phyloP scores from a whole-genome alignment of 1,140 invertebrate genomes.

The Anastrepha obliqua region DNA sequence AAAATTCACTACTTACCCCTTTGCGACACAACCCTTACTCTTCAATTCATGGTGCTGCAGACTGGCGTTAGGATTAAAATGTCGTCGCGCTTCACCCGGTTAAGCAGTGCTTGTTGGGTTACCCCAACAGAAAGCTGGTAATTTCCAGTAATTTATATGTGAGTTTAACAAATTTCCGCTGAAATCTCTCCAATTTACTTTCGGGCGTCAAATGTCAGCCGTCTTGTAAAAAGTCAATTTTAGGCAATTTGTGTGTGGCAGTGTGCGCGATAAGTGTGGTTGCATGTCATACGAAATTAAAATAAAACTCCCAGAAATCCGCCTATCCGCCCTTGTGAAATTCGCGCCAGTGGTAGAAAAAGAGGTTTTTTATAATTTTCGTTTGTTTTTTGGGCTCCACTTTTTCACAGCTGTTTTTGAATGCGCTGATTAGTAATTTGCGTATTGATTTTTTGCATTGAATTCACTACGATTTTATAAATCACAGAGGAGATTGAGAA shows the following conservation, averaged over 20 bases:
- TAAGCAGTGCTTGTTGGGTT: background rate
- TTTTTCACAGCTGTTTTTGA: too few relatives aligned
- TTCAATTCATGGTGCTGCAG: too few relatives aligned
- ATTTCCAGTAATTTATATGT: slow-evolving; percentile 24
- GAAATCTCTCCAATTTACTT: background rate
- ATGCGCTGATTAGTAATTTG: too few relatives aligned
- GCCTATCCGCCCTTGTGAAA: too few relatives aligned
- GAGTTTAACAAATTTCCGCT: background rate
- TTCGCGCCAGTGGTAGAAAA: background rate
- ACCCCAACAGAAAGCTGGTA: background rate
- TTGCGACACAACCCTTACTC: too few relatives aligned
- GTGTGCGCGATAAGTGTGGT: background rate
- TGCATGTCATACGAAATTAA: background rate
- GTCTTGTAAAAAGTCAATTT: slow-evolving; percentile 23
- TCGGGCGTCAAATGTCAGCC: background rate
- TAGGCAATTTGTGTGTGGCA: background rate
- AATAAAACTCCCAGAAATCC: background rate
- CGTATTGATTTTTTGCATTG: too few relatives aligned
- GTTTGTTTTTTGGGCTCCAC: too few relatives aligned
- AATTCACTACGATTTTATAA: too few relatives aligned
- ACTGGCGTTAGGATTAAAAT: background rate
- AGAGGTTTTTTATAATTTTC: background rate
- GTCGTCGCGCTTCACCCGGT: background rate
- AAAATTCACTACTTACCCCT: background rate
- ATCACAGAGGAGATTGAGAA: too few relatives aligned